phyloP scores from a whole-genome alignment of 2,888 invertebrate genomes.

The Leucoptera coffeella region DNA sequence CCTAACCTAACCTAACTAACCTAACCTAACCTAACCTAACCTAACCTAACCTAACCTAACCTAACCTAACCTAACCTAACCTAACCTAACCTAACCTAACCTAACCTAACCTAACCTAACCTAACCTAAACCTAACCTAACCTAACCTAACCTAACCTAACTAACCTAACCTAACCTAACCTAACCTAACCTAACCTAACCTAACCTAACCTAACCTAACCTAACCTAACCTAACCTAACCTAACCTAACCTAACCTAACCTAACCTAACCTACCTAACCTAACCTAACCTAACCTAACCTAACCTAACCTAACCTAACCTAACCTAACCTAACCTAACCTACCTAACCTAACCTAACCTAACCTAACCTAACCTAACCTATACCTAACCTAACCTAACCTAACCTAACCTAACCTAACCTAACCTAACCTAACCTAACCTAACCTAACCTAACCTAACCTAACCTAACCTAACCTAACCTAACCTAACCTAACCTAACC shows the following conservation, averaged over 20 bases:
- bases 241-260: conserved; percentile 10
- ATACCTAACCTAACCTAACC: conserved; percentile 3
- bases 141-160: conserved; percentile 6
- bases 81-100: conserved; percentile 8
- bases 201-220: conserved; percentile 2
- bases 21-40: conserved; percentile 2
- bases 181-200: conserved; percentile 2
- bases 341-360: no score
- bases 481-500: conserved; percentile 3
- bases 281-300: neutral
- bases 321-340: conserved; percentile 2
- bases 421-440: conserved; percentile 3
- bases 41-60: conserved; percentile 1
- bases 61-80: conserved; percentile 6
- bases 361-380: no score
- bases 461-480: conserved; percentile 3
- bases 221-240: conserved; percentile 10
- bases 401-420: conserved; percentile 2
- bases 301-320: conserved; percentile 2
- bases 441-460: conserved; percentile 3
- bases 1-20: no score
- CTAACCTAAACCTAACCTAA: no score
- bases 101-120: conserved; percentile 7
- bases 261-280: no score
- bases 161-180: neutral